Percentiles rank a stretch among this genome's conserved stretches.
Evolutionary conservation across 2,113 vertebrate species (phyloP).

Genomic region (Casuarius casuarius): DNA sequence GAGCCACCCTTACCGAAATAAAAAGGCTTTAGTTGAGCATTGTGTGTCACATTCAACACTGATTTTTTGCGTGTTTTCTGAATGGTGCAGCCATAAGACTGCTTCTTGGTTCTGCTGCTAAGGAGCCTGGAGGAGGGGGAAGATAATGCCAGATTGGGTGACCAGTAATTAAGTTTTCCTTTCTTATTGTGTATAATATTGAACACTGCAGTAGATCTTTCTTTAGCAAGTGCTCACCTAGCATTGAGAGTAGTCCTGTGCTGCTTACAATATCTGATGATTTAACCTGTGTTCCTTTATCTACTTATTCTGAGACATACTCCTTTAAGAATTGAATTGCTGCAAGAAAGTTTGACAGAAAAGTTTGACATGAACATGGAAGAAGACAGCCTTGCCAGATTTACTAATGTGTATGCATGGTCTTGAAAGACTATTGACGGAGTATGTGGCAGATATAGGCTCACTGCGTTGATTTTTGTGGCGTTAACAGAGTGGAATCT

Average conservation of each 20-base stretch:
- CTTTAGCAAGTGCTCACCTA: background rate
- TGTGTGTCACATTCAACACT: background rate
- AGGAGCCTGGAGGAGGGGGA: background rate
- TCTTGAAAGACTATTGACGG: background rate
- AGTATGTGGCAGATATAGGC: background rate
- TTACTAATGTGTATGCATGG: background rate
- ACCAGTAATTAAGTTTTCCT: background rate
- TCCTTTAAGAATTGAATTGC: background rate
- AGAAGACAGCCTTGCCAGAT: background rate
- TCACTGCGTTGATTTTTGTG: background rate
- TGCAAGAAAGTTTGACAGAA: background rate
- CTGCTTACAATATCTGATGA: background rate
- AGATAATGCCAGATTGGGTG: background rate
- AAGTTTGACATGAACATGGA: background rate
- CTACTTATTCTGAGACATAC: background rate
- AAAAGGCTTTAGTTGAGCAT: background rate
- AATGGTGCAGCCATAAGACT: background rate
- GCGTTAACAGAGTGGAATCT: background rate
- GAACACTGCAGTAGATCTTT: background rate
- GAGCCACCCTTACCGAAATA: background rate
- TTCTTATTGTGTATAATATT: background rate
- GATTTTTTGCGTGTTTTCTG: background rate
- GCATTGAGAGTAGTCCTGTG: background rate
- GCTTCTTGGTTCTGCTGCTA: background rate
- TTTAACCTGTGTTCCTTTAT: background rate